Evolutionary conservation across 2,113 vertebrate genomes (phyloP), one percentile per base, ranked within the genome.

Genomic region (Centrocercus urophasianus): DNA sequence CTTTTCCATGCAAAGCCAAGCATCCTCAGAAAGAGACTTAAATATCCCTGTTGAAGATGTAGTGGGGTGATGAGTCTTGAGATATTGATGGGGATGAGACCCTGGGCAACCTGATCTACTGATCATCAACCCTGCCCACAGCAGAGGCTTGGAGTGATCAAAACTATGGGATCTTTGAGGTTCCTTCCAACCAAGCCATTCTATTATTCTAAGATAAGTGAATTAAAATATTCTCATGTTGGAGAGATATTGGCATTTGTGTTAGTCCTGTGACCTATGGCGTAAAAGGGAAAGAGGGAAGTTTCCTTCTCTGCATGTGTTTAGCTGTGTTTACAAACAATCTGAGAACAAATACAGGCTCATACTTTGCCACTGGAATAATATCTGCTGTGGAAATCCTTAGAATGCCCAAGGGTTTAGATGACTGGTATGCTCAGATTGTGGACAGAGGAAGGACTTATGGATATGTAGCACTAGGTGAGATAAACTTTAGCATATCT

Each of bases 51-150:
- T 6, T 54, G 8, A 88, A 83, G 56, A 45, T 42, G 47, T n/a
- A 83, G 2, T 0, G 1, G n/a, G 21, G 11, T 7, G 81, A 1
- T 3, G 56, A 43, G 8, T 28, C 34, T 42, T 47, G 60, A 38
- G 11, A 50, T 50, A 11, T 50, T 25, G 48, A 50, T 50, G 24
- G 48, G 48, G 48, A 50, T 50, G 22, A 50, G 48, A 50, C 21
- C 22, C 22, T 50, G 11, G 21, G 48, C 48, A 50, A 50, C 48
- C 24, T 50, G 48, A 25, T 50, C 48, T 50, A 25, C 24, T 25
- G 13, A 25, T 50, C 48, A 25, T 25, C 48, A 25, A 50, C 24
- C 48, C 48, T 25, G 24, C 48, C 6, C 48, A 50, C 48, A 25
- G 48, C 48, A 50, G 48, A 24, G 48, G 24, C 24, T 50, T 25